Conservation (phyloP, 2,797 vertebrate genomes). For the Gymnodraco acuticeps region DNA sequence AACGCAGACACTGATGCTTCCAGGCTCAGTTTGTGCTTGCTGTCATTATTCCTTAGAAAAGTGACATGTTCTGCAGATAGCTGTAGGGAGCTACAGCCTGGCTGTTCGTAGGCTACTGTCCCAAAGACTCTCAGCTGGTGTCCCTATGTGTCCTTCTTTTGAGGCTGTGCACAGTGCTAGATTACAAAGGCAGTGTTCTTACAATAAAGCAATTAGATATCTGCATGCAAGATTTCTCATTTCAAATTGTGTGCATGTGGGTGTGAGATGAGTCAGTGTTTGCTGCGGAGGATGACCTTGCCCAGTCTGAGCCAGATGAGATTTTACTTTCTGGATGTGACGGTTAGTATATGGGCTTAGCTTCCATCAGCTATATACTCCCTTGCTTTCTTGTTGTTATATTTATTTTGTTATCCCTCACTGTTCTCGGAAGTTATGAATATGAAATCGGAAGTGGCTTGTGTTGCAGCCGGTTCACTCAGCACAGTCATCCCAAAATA, state of each 20-base stretch:
- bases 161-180: slow-evolving; percentile 37
- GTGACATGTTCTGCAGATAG: slow-evolving; percentile 66
- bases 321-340: slow-evolving; percentile 68
- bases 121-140: slow-evolving; percentile 40
- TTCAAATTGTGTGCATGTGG: slow-evolving; percentile 41
- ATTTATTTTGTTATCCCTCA: slow-evolving; percentile 32
- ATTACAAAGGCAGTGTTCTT: slow-evolving; percentile 52
- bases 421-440: slow-evolving; percentile 69
- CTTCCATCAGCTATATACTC: slow-evolving; percentile 49
- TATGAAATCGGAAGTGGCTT: slow-evolving; percentile 69
- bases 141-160: slow-evolving; percentile 54
- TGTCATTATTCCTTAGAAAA: slow-evolving; percentile 70
- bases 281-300: slow-evolving; percentile 76
- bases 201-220: slow-evolving; percentile 50
- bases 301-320: slow-evolving; percentile 49
- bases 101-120: slow-evolving; percentile 29
- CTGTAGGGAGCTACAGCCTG: slow-evolving; percentile 53
- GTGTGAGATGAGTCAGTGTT: slow-evolving; percentile 75
- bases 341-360: slow-evolving; percentile 50
- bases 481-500: slow-evolving; percentile 52
- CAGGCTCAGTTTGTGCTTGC: slow-evolving; percentile 67
- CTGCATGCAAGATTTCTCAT: slow-evolving; percentile 31
- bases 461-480: slow-evolving; percentile 63
- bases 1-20: slow-evolving; percentile 57
- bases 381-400: slow-evolving; percentile 57